Evolutionary conservation across 2,113 vertebrate genomes (phyloP), one percentile per base, ranked within the genome.

Genomic region (Protobothrops flavoviridis): DNA sequence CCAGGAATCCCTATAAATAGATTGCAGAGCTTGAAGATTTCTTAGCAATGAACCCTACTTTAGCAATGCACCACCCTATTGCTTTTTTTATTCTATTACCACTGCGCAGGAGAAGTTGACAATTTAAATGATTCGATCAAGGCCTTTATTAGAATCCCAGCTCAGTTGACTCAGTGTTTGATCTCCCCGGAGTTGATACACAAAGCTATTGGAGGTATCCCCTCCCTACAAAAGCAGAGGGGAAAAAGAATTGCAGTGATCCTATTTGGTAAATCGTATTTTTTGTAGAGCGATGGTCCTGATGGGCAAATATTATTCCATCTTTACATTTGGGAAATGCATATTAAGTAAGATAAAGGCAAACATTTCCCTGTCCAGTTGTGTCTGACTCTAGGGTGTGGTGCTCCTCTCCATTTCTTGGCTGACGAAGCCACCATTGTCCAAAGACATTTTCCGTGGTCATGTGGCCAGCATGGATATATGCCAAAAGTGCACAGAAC

Each of bases 91-190:
- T 92, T 92, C 23, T 56, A 92, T 92, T 92, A 89, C 59, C 23
- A 39, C 56, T 81, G 61, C 20, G 13, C 87, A 26, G 55, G 88
- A 52, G 87, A 56, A 89, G 52, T 26, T 89, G 92, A 92, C 92
- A 89, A 89, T 92, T 92, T 81, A 52, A 69, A 89, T 89, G 87
- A 92, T 92, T 92, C 6, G 26, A 89, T 92, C 92, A 89, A 69
- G 61, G 55, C 61, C 87, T 92, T 92, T 92, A 92, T 92, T 92
- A 88, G 92, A 92, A 92, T 45, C 64, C 50, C 61, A 81, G 87
- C 52, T 64, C 57, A 92, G 87, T 81, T 92, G 92, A 81, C 92
- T 89, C 61, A 89, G 87, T 39, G 12, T 53, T 81, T 89, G 89
- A 87, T 89, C 52, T 89, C 74, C 87, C 39, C 1, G 2, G 55